These are phyloP conservation scores for Ceratosolen solmsi DNA, from an alignment of 1,140 invertebrate species.

Conservation along the genomic window DNA sequence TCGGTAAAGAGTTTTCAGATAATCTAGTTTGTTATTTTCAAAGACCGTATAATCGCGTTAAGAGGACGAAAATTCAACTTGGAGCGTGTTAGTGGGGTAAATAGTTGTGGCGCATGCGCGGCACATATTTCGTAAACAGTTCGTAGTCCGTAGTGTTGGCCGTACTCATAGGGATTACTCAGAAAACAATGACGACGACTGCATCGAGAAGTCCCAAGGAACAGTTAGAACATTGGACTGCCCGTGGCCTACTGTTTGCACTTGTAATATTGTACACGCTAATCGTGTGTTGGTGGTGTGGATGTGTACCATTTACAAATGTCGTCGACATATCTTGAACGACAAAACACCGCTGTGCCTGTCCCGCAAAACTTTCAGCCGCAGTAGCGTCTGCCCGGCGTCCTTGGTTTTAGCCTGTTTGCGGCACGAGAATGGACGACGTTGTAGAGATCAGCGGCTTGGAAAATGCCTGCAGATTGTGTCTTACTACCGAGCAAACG, in stretches of 20 bases:
- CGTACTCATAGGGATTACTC: not conserved
- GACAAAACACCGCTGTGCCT: not conserved
- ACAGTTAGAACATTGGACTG: not conserved
- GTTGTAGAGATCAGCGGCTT: constrained; percentile 63
- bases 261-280: not conserved
- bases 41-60: too few relatives aligned
- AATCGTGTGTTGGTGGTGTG: not conserved
- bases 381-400: constrained; percentile 5
- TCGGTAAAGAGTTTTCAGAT: too few relatives aligned
- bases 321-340: constrained; percentile 6
- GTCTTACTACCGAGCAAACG: constrained; percentile 75
- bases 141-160: not conserved
- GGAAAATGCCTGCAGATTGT: constrained; percentile 76
- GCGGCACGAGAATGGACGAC: constrained; percentile 62
- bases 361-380: not conserved
- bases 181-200: constrained; percentile 12
- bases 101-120: not conserved
- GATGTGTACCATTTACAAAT: constrained; percentile 14
- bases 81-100: not conserved
- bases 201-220: not conserved
- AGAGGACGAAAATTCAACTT: not conserved
- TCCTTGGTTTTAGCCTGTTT: not conserved
- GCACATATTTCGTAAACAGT: not conserved
- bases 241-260: not conserved
- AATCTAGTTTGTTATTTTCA: too few relatives aligned